Conservation (phyloP, 2,888 invertebrate species). For the Lepeophtheirus nordmannii region DNA sequence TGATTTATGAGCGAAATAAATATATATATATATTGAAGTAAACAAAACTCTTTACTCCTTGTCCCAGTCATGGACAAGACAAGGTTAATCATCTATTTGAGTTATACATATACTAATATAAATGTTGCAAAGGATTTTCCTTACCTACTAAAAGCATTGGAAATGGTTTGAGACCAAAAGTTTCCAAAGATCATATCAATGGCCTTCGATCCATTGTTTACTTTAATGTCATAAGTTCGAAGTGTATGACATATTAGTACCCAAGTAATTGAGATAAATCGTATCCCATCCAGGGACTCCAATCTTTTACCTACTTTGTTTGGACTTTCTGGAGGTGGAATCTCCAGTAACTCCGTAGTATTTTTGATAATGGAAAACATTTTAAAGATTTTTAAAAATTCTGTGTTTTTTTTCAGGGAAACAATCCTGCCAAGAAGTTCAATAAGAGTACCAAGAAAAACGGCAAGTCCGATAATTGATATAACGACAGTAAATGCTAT, state of each 20-base stretch:
- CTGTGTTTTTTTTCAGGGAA: neutral
- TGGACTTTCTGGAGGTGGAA: neutral
- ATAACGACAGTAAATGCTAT: neutral
- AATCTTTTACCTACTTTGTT: neutral
- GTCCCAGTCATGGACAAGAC: too few relatives aligned
- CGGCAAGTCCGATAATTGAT: neutral
- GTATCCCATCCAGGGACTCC: neutral
- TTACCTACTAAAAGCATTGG: constrained; percentile 3
- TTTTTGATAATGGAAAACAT: neutral
- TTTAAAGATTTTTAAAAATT: neutral
- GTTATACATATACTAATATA: too few relatives aligned
- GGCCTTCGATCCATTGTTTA: neutral
- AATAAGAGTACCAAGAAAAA: neutral
- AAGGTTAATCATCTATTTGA: too few relatives aligned
- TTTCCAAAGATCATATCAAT: neutral
- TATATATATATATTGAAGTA: too few relatives aligned
- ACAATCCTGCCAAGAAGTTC: neutral
- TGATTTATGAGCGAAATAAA: too few relatives aligned
- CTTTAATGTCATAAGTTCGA: neutral
- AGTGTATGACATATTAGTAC: neutral
- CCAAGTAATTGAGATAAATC: constrained; percentile 10
- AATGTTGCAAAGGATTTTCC: too few relatives aligned
- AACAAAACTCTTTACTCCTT: too few relatives aligned
- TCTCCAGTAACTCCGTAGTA: neutral
- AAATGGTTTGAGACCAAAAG: neutral